A percentile compares a stretch with the other conserved stretches of the same genome.
Conservation (phyloP, 2,797 vertebrate genomes). For the Lacerta bilineata region DNA sequence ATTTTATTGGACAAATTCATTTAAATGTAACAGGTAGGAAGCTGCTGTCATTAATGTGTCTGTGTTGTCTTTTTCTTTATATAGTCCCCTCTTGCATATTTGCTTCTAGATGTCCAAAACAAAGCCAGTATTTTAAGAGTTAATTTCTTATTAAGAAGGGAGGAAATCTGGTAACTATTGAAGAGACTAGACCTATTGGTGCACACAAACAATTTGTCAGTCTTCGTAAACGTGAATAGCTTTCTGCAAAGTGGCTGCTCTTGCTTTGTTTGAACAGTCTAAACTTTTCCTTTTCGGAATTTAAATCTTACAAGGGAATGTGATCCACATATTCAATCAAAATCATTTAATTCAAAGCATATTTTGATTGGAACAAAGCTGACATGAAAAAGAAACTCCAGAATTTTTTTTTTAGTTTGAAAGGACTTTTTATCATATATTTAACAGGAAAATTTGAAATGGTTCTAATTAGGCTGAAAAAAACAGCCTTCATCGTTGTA, state of each 20-base stretch:
- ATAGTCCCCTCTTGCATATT: background rate
- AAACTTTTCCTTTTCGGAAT: conserved; percentile 81
- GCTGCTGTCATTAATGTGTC: background rate
- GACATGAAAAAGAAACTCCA: conserved; percentile 80
- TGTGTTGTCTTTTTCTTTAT: background rate
- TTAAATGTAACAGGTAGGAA: background rate
- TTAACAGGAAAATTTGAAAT: conserved; percentile 85
- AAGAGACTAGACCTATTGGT: conserved; percentile 83
- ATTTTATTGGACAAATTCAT: background rate
- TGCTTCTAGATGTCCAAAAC: conserved; percentile 39
- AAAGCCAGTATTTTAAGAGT: conserved; percentile 77
- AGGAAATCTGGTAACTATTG: conserved; percentile 88
- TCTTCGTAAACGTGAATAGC: conserved; percentile 82
- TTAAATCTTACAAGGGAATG: conserved; percentile 84
- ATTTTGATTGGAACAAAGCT: conserved; percentile 86
- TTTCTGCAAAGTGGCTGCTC: conserved; percentile 80
- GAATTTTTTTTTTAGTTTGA: conserved; percentile 79
- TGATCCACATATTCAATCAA: conserved; percentile 82
- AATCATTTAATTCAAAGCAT: conserved; percentile 85
- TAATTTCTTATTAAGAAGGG: conserved; percentile 82
- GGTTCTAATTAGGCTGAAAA: conserved; percentile 86
- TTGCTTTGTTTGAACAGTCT: conserved; percentile 83
- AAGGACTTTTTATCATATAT: conserved; percentile 85
- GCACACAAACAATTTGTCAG: conserved; percentile 86
- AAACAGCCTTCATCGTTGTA: conserved; percentile 80